Percentiles rank a stretch among this genome's conserved stretches.
These are phyloP conservation scores for Dichetophora obliterata DNA, from an alignment of 2,888 invertebrate species.

Conservation along the genomic window DNA sequence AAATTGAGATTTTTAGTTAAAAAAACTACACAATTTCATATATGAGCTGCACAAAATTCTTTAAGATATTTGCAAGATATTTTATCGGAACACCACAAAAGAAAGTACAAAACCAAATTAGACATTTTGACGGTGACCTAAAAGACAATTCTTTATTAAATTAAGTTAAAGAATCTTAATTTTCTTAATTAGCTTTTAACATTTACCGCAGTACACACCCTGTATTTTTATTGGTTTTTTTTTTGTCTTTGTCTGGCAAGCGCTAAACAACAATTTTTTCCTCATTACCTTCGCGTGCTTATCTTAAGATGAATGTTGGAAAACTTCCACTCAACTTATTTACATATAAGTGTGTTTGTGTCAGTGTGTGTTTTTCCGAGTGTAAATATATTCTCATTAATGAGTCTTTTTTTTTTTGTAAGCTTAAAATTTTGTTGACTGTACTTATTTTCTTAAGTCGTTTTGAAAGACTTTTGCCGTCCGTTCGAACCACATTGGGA, in stretches of 20 bases:
- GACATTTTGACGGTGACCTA: too few species aligned
- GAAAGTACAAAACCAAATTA: too few species aligned
- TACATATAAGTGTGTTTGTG: neutral
- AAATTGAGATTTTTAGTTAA: too few species aligned
- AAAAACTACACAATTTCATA: too few species aligned
- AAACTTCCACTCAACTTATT: conserved; percentile 29
- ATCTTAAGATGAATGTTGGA: conserved; percentile 5
- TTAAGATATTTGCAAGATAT: too few species aligned
- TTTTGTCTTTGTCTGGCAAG: neutral
- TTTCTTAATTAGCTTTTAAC: neutral
- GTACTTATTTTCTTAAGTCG: conserved; percentile 15
- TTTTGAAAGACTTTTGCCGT: neutral
- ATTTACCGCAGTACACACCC: neutral
- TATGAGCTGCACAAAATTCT: too few species aligned
- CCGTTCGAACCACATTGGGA: too few species aligned
- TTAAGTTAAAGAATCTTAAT: neutral
- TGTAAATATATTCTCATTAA: conserved; percentile 25
- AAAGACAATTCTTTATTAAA: too few species aligned
- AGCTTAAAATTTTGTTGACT: conserved; percentile 6
- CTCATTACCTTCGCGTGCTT: neutral
- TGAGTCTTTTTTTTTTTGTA: neutral
- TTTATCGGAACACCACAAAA: too few species aligned
- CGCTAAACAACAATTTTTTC: neutral
- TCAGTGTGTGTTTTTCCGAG: neutral
- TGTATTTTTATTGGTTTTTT: neutral